These are phyloP conservation scores for Oreochromis aureus DNA, from an alignment of 2,113 vertebrate species.

Conservation along the genomic window DNA sequence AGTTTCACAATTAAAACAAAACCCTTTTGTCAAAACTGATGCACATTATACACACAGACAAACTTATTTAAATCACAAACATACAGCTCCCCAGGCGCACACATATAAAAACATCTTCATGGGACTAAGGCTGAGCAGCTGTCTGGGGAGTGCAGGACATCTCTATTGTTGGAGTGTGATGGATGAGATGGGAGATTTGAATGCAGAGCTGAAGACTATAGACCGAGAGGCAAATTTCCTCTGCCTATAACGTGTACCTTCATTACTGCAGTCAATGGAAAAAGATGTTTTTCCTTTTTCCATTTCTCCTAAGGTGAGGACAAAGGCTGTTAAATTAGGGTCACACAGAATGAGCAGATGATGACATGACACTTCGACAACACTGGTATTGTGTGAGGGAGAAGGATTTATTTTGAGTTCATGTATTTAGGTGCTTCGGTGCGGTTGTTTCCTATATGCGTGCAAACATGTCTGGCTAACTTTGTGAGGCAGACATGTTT, in stretches of 20 bases:
- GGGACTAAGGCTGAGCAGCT: conserved; percentile 32
- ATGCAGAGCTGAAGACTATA: background rate
- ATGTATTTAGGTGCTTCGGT: background rate
- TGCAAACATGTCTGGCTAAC: background rate
- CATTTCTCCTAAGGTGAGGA: conserved; percentile 12
- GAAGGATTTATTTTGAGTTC: background rate
- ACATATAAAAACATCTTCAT: background rate
- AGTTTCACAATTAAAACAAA: background rate
- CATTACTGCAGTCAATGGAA: conserved; percentile 10
- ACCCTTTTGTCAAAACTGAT: background rate
- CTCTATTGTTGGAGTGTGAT: conserved; percentile 60
- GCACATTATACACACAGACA: background rate
- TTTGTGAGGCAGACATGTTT: background rate
- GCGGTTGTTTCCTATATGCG: background rate
- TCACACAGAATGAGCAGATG: conserved; percentile 12
- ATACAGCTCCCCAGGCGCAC: background rate
- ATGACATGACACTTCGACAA: conserved; percentile 11
- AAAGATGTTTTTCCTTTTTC: background rate
- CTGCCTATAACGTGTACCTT: background rate
- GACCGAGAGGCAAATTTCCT: background rate
- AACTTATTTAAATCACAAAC: background rate
- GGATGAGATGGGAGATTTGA: conserved; percentile 39
- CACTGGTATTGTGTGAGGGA: background rate
- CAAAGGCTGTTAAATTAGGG: conserved; percentile 17
- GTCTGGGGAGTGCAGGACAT: conserved; percentile 41